Base-by-base conservation (phyloP, 2,113 vertebrate genomes). In the Oenanthe oenanthe region DNA sequence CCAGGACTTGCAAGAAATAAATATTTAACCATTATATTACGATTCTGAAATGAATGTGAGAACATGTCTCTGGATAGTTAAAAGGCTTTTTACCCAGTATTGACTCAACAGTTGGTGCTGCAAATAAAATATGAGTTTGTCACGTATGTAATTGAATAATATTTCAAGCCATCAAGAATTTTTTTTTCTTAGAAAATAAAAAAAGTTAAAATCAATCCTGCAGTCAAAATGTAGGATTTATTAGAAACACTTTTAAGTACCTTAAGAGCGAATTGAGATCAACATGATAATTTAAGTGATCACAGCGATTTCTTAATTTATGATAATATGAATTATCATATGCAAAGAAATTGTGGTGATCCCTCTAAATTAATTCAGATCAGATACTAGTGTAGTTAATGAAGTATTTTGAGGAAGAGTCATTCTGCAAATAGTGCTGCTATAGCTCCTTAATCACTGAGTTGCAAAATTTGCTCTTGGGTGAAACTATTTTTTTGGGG, bases 1-100 rank as follows among this genome's bases (percentile, higher is more conserved):
- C 73, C 58, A 88, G 92, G 97, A 97, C 84, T 96, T 94, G 45
- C 29, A 97, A 94, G 86, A 96, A 97, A 97, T 95, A 96, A 97
- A 97, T 97, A 96, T 97, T 97, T 97, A 94, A 95, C 97, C 65
- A 70, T 93, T 96, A 71, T 89, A 94, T 87, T 96, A 84, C 65
- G 80, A 87, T 95, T 96, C 93, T 94, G 77, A 95, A 97, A 95
- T 97, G 77, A 93, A 95, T 81, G 60, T 85, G 72, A 88, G 78
- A 95, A 75, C 68, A 29, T 94, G 67, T 89, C 90, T 97, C 93
- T 96, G 75, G 92, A 72, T 91, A 90, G 92, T 83, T 83, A 92
- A 90, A 91, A 87, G 81, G 42, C 51, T 75, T 95, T 95, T 90
- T 61, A 81, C 68, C 36, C 77, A 36, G 26, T 89, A 67, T 89